phyloP scores from a whole-genome alignment of 2,888 invertebrate species.

The Ophion ventricosus region DNA sequence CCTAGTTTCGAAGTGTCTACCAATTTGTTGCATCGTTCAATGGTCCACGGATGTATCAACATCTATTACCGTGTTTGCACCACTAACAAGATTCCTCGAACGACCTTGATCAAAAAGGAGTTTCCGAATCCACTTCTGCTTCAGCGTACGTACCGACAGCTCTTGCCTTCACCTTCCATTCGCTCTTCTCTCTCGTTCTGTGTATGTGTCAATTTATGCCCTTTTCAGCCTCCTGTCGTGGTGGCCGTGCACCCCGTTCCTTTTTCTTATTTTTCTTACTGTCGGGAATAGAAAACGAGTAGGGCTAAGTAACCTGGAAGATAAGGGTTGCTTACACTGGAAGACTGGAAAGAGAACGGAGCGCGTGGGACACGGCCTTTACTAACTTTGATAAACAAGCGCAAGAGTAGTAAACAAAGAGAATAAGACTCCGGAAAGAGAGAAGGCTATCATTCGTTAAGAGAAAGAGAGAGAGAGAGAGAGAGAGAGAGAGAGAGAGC shows the following conservation, averaged over 20 bases:
- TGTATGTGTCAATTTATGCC: not conserved
- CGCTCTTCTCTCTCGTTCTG: conserved; percentile 16
- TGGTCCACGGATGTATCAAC: conserved; percentile 26
- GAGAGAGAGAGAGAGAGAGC: not conserved
- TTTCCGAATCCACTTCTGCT: conserved; percentile 36
- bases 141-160: conserved; percentile 6
- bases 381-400: conserved; percentile 56
- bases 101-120: conserved; percentile 17
- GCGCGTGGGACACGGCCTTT: conserved; percentile 49
- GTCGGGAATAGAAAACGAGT: conserved; percentile 4
- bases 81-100: conserved; percentile 26
- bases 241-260: not conserved
- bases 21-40: conserved; percentile 68
- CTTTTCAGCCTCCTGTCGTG: not conserved
- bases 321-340: conserved; percentile 42
- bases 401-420: conserved; percentile 40
- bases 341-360: conserved; percentile 38
- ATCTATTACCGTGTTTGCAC: not conserved
- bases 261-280: conserved; percentile 43
- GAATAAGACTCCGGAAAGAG: conserved; percentile 13
- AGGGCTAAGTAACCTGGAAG: conserved; percentile 54
- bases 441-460: conserved; percentile 25
- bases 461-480: not conserved
- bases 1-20: not conserved
- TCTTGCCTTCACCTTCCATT: conserved; percentile 21